Conservation (phyloP, 1,140 invertebrate species). For the Odontomachus brunneus region DNA sequence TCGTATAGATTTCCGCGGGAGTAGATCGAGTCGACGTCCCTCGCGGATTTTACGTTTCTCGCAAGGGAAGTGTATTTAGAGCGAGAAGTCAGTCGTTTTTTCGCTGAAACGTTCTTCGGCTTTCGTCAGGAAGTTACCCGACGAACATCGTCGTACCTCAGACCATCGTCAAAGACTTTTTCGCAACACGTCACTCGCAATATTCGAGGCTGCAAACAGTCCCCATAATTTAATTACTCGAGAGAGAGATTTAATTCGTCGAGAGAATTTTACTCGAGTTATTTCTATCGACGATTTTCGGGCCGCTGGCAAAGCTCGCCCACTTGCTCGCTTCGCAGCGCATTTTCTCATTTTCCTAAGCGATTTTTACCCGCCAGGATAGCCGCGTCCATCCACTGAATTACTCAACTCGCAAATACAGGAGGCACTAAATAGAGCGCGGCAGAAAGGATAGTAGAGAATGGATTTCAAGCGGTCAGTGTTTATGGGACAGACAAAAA, state of each 20-base stretch:
- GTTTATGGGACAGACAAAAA: conserved; percentile 61
- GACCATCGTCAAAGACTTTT: background rate
- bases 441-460: background rate
- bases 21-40: conserved; percentile 17
- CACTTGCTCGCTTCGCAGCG: background rate
- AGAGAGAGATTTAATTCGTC: too few relatives aligned
- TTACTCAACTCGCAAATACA: conserved; percentile 32
- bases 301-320: too few relatives aligned
- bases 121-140: background rate
- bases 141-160: background rate
- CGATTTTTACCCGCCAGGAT: conserved; percentile 12
- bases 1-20: conserved; percentile 19
- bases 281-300: background rate
- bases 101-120: background rate
- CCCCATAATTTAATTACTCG: background rate
- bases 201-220: background rate
- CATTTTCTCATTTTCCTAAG: conserved; percentile 11
- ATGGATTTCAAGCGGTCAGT: conserved; percentile 66
- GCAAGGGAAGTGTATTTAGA: background rate
- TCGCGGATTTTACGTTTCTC: background rate
- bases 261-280: background rate
- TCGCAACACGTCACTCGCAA: background rate
- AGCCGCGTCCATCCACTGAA: background rate
- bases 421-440: conserved; percentile 31
- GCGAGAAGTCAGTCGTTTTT: background rate